phyloP scores from a whole-genome alignment of 2,888 invertebrate genomes.

The Plutella xylostella region DNA sequence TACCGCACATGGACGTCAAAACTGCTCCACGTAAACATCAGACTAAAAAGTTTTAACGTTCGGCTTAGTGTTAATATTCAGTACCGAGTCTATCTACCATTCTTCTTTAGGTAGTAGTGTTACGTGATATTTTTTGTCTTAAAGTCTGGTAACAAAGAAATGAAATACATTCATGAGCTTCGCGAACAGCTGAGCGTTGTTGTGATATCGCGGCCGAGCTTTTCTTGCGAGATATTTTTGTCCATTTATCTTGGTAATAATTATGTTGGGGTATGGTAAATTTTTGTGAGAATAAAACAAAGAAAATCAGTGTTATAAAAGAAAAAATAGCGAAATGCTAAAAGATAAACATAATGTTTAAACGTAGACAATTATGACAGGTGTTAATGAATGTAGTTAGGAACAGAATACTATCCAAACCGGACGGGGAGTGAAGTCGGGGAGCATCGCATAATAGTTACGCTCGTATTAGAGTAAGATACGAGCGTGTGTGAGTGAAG shows the following conservation, averaged over 20 bases:
- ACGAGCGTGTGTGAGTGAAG: constrained; percentile 39
- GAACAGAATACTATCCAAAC: background rate
- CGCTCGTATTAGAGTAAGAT: constrained; percentile 35
- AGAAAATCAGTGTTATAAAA: background rate
- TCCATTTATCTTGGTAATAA: background rate
- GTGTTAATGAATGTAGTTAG: background rate
- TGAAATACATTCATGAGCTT: background rate
- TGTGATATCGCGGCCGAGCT: too few relatives aligned
- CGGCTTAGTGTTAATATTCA: constrained; percentile 13
- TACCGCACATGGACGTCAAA: constrained; percentile 30
- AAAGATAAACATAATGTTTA: background rate
- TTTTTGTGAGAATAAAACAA: background rate
- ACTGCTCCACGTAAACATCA: constrained; percentile 32
- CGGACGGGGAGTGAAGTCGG: constrained; percentile 24
- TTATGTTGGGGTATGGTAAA: background rate
- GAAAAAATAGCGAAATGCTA: background rate
- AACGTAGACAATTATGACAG: background rate
- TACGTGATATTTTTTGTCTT: constrained; percentile 12
- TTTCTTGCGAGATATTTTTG: background rate
- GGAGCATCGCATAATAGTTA: constrained; percentile 26
- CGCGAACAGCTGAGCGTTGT: too few relatives aligned
- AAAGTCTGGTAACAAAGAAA: background rate
- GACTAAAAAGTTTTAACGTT: constrained; percentile 32
- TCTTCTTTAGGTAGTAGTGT: constrained; percentile 20
- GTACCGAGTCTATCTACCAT: background rate